Base-by-base conservation (phyloP, 92 coral and sea anemone genomes). In the Umimayanthus chanpuru region DNA sequence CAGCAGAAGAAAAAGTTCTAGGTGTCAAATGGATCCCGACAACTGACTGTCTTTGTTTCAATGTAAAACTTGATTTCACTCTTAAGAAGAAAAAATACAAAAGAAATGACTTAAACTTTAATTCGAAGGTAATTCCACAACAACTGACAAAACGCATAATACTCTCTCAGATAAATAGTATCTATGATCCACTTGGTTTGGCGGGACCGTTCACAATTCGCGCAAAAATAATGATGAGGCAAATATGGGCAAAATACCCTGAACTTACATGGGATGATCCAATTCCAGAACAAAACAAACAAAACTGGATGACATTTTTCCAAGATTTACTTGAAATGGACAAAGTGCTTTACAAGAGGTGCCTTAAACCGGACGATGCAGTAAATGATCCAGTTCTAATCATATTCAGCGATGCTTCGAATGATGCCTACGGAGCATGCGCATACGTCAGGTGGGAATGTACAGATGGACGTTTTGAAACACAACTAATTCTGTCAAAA, bases 361-460 rank as follows among this genome's bases (percentile, higher is more conserved):
- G 90, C 30, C 49, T 88, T n/a, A 88, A 88, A 81, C 87, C 87
- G 68, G 81, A 67, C 44, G 65, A 81, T 71, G 85, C 85, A 32
- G n/a, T 87, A 10, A 73, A 79, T 41, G 70, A 81, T 20, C 90
- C 87, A 71, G 53, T 47, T 74, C 82, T 88, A 3, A 30, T 88
- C 28, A 44, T 90, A 29, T 88, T 88, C 50, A 91, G 94, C 21
- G 94, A 91, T 66, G 92, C 92, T 14, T 90, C 93, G 8, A 73
- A 81, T 32, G 38, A 81, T 23, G 92, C 89, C 6, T 91, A 93
- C 36, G 93, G 92, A 23, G 80, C 92, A 12, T 86, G 88, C 53
- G 92, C 96, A 12, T 93, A 93, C 64, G 91, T 56, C 16, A 71
- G 92, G 53, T 93, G 96, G 91, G 47, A 68, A 71, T 53, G 79